Base-by-base conservation (phyloP, 2,888 invertebrate genomes). In the Cybosia mesomella region DNA sequence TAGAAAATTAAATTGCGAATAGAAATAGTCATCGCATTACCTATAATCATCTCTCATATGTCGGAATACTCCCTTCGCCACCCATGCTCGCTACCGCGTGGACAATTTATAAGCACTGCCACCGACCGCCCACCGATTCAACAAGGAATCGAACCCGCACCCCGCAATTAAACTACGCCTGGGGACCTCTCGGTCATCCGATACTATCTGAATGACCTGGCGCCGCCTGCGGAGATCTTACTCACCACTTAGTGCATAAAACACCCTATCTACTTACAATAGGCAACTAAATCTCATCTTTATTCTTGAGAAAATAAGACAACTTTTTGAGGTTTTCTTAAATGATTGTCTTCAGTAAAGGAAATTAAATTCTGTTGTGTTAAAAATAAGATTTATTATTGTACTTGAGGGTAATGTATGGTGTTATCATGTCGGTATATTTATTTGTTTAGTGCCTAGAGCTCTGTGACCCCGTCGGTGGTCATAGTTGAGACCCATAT, bases 131-230 rank as follows among this genome's bases (percentile, higher is more conserved):
- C 91, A 91, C 91, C 88, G 87, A 86, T 87, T 87, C 88, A 84
- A 83, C 81, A 68, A 83, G 82, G 85, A 83, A 85, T 89, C 90
- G 90, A 88, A 90, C 89, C 86, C 84, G 87, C 85, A 84, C 82
- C 83, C 88, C 80, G 88, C 92, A 92, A 92, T 92, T 92, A 92
- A 92, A 92, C 86, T 89, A 89, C 86, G 90, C 91, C 91, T 85
- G 85, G 72, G 90, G 91, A 85, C 86, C 89, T 87, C 85, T 85
- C 83, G 90, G 91, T 91, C 90, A 90, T 85, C 81, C 80, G 91
- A 91, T 91, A 88, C 87, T 85, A 89, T 90, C 90, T 84, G 78
- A 83, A 81, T 88, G 90, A 91, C 90, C 91, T 87, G 80, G 80
- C 83, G 85, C 88, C 89, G 89, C 88, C 88, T 88, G 88, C 80